Conservation (phyloP, 2,797 vertebrate genomes). For the Tangara arthus region DNA sequence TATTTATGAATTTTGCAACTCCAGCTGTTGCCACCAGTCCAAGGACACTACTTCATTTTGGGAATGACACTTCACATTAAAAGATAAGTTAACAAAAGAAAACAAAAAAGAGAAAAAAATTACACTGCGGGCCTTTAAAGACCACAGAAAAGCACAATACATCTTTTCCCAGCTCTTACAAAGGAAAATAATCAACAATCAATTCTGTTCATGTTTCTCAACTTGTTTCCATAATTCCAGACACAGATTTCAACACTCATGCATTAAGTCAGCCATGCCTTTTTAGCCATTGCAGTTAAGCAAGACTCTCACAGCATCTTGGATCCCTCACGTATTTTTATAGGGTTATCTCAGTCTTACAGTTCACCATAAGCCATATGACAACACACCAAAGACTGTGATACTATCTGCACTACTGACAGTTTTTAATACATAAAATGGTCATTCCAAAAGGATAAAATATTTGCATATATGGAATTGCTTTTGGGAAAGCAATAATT, state of each 20-base stretch:
- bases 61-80: conserved; percentile 33
- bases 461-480: neutral
- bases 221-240: neutral
- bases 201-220: neutral
- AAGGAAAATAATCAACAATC: neutral
- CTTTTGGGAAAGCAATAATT: neutral
- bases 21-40: conserved; percentile 61
- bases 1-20: conserved; percentile 57
- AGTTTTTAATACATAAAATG: neutral
- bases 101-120: neutral
- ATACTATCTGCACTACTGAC: neutral
- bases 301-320: neutral
- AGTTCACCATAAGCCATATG: neutral
- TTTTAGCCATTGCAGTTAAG: neutral
- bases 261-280: neutral
- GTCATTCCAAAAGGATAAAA: neutral
- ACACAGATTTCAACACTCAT: neutral
- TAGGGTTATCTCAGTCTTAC: neutral
- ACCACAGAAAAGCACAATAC: neutral
- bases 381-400: rapidly evolving
- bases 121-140: neutral
- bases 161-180: neutral
- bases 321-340: neutral
- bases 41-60: conserved; percentile 52
- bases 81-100: conserved; percentile 2